These are phyloP conservation scores for Idaea straminata DNA, from an alignment of 2,888 invertebrate genomes.

Conservation along the genomic window DNA sequence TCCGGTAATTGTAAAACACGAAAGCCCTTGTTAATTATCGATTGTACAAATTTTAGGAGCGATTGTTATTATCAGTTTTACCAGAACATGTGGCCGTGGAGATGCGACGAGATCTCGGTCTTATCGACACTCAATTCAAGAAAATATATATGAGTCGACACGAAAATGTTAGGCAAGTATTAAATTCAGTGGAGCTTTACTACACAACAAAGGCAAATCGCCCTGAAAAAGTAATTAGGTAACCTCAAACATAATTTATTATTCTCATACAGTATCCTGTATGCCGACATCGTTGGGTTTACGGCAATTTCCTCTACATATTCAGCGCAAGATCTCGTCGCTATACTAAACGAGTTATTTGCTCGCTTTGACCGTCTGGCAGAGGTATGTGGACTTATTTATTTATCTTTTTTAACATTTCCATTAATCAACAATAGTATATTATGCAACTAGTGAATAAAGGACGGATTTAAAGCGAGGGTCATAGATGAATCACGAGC, in stretches of 20 bases:
- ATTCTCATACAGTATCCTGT: slow-evolving; percentile 87
- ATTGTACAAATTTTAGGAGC: slow-evolving; percentile 83
- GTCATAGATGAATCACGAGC: no score
- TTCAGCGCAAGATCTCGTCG: slow-evolving; percentile 96
- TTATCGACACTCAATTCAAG: slow-evolving; percentile 96
- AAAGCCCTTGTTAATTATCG: slow-evolving; percentile 8
- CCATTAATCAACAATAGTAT: slow-evolving; percentile 74
- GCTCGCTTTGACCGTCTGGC: slow-evolving; percentile 96
- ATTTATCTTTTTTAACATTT: slow-evolving; percentile 82
- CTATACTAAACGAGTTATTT: slow-evolving; percentile 96
- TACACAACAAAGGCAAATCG: background rate
- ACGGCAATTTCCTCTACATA: slow-evolving; percentile 97
- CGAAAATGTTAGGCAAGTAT: slow-evolving; percentile 93
- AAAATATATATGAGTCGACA: slow-evolving; percentile 98
- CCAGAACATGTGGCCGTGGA: slow-evolving; percentile 98
- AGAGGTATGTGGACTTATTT: slow-evolving; percentile 77
- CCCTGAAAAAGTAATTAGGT: background rate
- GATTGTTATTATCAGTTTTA: slow-evolving; percentile 93
- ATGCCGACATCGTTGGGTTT: slow-evolving; percentile 98
- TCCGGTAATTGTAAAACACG: no score
- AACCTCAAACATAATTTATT: slow-evolving; percentile 1
- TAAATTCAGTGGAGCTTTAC: background rate
- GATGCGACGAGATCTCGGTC: slow-evolving; percentile 96
- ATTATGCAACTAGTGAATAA: no score
- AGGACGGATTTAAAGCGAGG: no score